Base-by-base conservation (phyloP, 2,797 vertebrate species). In the Scolopax bukidnonensis region DNA sequence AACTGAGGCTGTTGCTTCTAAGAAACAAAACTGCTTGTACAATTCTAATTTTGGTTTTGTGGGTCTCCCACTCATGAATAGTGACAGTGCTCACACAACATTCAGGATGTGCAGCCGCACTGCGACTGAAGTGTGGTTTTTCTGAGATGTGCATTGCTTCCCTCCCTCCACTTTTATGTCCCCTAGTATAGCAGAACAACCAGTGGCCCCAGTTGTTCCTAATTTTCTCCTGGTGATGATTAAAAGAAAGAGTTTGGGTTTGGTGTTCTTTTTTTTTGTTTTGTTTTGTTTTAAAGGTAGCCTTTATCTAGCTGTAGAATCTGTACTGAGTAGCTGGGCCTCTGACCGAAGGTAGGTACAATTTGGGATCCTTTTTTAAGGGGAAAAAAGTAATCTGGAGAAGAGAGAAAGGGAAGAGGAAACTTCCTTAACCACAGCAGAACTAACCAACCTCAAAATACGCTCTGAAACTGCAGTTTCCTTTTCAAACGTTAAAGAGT, bases 51-150 rank as follows among this genome's bases (percentile, higher is more conserved):
- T 8, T 11, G 1, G 18, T 32, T 87, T 80, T 81, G 24, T 60
- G 48, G 33, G 19, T 77, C 78, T 87, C 30, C n/a, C 8, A 4
- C 57, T 74, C 14, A 1, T 32, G 21, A n/a, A 6, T 32, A 48
- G 5, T 28, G 51, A n/a, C 25, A 63, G 1, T 13, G 47, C 16
- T 48, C 32, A 28, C n/a, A 11, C 15, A 61, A 17, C 0, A 2
- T n/a, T 48, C 50, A 67, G 51, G 47, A 36, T 1, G 0, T 27
- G 16, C 61, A 74, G 23, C 41, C 43, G 13, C 10, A 2, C 10
- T 53, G 24, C 59, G n/a, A 48, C 25, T 82, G 85, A 21, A 21
- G 2, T 6, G n/a, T 33, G 12, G 0, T 16, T 90, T 74, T 65
- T 82, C 38, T 56, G 71, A 91, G 47, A 33, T 40, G 13, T 36